Conservation (phyloP, 2,797 vertebrate species). For the Uromys caudimaculatus region DNA sequence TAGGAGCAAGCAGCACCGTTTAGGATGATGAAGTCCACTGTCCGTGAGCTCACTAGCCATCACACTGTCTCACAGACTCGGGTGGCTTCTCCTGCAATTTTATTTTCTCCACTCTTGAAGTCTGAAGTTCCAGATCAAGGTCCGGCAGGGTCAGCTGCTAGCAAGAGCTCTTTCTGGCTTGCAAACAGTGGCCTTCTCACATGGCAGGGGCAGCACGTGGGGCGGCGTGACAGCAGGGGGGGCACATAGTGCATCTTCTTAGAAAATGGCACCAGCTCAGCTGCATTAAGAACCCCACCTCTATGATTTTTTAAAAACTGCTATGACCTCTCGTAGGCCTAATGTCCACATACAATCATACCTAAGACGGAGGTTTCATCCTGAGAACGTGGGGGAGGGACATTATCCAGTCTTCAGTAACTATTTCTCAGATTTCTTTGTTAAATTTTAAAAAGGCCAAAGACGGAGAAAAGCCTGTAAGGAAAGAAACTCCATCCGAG, state of each 20-base stretch:
- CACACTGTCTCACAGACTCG: background rate
- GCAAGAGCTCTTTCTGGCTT: background rate
- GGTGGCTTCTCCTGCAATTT: background rate
- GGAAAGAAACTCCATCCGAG: conserved; percentile 9
- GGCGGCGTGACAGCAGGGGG: rapidly evolving
- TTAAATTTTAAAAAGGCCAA: background rate
- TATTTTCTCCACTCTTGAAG: background rate
- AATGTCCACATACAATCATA: background rate
- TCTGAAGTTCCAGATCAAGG: background rate
- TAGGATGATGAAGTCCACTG: background rate
- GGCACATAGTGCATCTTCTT: background rate
- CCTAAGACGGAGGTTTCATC: background rate
- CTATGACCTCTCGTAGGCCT: background rate
- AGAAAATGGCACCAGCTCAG: background rate
- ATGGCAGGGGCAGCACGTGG: background rate
- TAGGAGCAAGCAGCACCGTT: background rate
- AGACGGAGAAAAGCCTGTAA: background rate
- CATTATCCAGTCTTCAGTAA: background rate
- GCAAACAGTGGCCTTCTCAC: background rate
- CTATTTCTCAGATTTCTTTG: background rate
- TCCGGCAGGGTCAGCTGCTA: background rate
- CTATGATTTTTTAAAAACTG: background rate
- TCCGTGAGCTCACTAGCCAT: background rate
- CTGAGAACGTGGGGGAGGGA: background rate
- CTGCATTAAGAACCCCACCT: background rate